Evolutionary conservation across 1,140 invertebrate genomes (phyloP).

Genomic region (Drosophila biarmipes): DNA sequence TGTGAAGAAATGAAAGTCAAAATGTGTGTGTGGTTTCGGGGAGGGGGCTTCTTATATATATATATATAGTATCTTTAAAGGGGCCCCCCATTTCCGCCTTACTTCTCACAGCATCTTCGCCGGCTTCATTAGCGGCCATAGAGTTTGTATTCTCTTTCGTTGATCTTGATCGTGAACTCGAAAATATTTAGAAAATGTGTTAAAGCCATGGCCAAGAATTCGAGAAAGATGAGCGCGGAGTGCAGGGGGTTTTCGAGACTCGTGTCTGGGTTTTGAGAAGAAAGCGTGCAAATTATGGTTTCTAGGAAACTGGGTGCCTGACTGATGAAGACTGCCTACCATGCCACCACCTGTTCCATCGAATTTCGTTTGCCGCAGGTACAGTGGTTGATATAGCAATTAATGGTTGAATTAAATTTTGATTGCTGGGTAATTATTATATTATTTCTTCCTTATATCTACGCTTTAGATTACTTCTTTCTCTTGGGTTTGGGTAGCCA

Average conservation of each 20-base stretch:
- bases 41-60: neutral
- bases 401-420: slow-evolving; percentile 1
- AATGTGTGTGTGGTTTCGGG: slow-evolving; percentile 32
- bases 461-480: neutral
- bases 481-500: neutral
- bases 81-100: slow-evolving; percentile 8
- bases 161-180: slow-evolving; percentile 70
- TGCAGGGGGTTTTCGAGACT: slow-evolving; percentile 20
- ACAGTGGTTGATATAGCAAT: slow-evolving; percentile 27
- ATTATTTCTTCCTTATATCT: neutral
- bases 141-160: slow-evolving; percentile 51
- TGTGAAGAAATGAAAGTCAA: slow-evolving; percentile 79
- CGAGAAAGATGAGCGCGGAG: slow-evolving; percentile 2
- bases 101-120: slow-evolving; percentile 51
- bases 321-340: slow-evolving; percentile 8
- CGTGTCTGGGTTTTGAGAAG: slow-evolving; percentile 61
- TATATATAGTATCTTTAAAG: neutral
- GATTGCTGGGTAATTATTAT: slow-evolving; percentile 3
- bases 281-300: slow-evolving; percentile 76
- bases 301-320: slow-evolving; percentile 44
- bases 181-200: slow-evolving; percentile 74
- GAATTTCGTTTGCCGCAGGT: neutral
- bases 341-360: slow-evolving; percentile 1
- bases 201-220: slow-evolving; percentile 57
- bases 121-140: slow-evolving; percentile 73